Conservation (phyloP, 2,113 vertebrate genomes). For the Blennius ocellaris region DNA sequence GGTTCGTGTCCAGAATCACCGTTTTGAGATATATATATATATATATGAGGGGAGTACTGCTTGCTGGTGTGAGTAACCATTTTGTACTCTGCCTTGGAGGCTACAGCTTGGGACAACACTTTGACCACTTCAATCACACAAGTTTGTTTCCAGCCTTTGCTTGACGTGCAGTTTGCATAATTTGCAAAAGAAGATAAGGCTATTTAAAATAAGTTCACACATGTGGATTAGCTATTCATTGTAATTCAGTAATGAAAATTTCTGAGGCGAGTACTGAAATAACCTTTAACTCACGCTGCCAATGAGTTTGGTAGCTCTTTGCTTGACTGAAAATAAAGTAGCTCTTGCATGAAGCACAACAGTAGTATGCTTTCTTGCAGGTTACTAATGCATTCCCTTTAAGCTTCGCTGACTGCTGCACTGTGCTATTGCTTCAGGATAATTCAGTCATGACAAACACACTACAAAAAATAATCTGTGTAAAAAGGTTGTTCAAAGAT, state of each 20-base stretch:
- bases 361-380: constrained; percentile 6
- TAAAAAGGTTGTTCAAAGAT: constrained; percentile 16
- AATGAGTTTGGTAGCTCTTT: not conserved
- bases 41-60: no score
- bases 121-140: not conserved
- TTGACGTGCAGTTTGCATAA: not conserved
- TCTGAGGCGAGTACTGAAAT: not conserved
- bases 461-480: constrained; percentile 32
- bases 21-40: no score
- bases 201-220: no score
- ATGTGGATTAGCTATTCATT: no score
- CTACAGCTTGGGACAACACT: not conserved
- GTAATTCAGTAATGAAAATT: no score
- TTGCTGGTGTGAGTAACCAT: no score
- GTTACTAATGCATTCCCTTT: constrained; percentile 21
- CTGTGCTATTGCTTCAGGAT: not conserved
- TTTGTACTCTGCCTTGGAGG: not conserved
- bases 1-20: no score
- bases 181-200: no score
- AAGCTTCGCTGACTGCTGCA: not conserved
- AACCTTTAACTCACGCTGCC: not conserved
- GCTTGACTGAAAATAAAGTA: constrained; percentile 13
- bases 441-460: constrained; percentile 36
- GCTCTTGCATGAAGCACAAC: not conserved
- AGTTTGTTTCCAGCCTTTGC: not conserved